Evolutionary conservation across 2,797 vertebrate species (phyloP).

Genomic region (Lepidocolaptes lacrymiger): DNA sequence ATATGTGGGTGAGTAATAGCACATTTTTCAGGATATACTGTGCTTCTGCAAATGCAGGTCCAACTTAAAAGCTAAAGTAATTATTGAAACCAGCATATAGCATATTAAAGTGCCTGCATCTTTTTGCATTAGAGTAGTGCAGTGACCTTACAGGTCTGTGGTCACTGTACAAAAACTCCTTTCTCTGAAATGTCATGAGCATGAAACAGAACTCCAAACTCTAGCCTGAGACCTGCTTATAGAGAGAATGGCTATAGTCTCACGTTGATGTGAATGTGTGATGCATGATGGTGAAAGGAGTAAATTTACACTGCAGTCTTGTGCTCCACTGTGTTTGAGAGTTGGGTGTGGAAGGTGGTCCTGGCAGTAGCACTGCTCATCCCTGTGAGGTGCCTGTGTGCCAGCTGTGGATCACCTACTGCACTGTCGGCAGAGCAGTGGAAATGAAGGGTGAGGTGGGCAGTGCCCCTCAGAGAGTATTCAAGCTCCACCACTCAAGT

Average conservation of each 20-base stretch:
- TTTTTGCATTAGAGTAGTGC: neutral
- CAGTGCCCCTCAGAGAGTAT: neutral
- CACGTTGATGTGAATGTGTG: neutral
- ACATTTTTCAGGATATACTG: neutral
- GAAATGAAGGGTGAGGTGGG: neutral
- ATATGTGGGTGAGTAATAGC: neutral
- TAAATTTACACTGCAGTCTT: neutral
- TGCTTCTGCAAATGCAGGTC: neutral
- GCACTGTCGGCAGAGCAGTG: neutral
- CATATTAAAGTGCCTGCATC: neutral
- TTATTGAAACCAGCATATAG: neutral
- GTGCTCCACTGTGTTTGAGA: neutral
- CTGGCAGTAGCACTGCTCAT: neutral
- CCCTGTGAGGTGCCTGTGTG: fast-evolving
- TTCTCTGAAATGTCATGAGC: neutral
- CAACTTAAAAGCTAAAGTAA: neutral
- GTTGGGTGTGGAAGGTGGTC: neutral
- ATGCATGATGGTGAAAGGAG: neutral
- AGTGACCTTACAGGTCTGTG: neutral
- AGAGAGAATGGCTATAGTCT: neutral
- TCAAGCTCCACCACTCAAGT: fast-evolving
- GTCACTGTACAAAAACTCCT: neutral
- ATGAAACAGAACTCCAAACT: neutral
- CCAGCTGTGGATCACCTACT: neutral
- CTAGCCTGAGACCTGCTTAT: neutral